These are phyloP conservation scores for Pyralis farinalis DNA, from an alignment of 2,888 invertebrate species.

Conservation along the genomic window DNA sequence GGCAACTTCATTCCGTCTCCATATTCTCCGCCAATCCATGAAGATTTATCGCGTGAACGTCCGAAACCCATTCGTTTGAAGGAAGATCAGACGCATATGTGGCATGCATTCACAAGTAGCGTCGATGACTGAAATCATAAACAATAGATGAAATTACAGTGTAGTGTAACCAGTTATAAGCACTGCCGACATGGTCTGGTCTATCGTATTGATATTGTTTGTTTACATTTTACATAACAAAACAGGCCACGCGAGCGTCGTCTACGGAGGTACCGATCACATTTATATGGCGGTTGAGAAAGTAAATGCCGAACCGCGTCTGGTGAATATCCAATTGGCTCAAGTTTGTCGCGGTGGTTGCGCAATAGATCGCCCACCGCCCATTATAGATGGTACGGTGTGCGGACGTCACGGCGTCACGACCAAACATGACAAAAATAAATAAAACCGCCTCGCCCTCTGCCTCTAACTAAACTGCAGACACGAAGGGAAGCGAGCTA, in stretches of 20 bases:
- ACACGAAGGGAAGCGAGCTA: conserved; percentile 36
- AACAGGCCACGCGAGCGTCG: conserved; percentile 27
- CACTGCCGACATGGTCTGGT: too few species aligned
- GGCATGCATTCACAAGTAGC: too few species aligned
- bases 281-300: conserved; percentile 61
- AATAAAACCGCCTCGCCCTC: conserved; percentile 30
- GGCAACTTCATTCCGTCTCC: too few species aligned
- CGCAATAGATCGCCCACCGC: conserved; percentile 56
- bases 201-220: too few species aligned
- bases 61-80: too few species aligned
- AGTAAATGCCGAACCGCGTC: conserved; percentile 56
- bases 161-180: too few species aligned
- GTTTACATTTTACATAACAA: too few species aligned
- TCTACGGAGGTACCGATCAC: conserved; percentile 27
- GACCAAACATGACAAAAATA: conserved; percentile 42
- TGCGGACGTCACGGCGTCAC: conserved; percentile 44
- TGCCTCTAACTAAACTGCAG: conserved; percentile 21
- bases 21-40: too few species aligned
- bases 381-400: conserved; percentile 55
- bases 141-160: too few species aligned
- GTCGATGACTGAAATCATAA: too few species aligned
- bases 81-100: too few species aligned
- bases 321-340: conserved; percentile 59
- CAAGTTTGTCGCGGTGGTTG: conserved; percentile 49
- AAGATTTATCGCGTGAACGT: too few species aligned